These are phyloP conservation scores for Lissocephala sabroskyi DNA, from an alignment of 2,888 invertebrate species.

Conservation along the genomic window DNA sequence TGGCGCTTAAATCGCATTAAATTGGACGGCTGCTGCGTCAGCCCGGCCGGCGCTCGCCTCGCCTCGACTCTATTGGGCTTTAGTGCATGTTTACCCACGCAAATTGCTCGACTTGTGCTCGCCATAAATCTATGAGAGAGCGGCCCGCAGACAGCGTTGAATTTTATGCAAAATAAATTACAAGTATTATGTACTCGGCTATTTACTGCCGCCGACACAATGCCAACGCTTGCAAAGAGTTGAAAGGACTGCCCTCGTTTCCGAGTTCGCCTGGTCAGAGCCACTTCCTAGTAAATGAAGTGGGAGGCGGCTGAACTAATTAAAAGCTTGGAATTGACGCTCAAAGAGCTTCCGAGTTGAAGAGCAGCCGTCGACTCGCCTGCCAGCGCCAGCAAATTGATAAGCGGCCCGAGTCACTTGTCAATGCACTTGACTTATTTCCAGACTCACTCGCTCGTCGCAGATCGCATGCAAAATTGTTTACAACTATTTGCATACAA, in stretches of 20 bases:
- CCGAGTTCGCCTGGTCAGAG: background rate
- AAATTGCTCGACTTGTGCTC: slow-evolving; percentile 65
- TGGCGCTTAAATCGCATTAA: slow-evolving; percentile 64
- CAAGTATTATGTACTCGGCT: slow-evolving; percentile 61
- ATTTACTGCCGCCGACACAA: slow-evolving; percentile 52
- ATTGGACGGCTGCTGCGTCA: slow-evolving; percentile 51
- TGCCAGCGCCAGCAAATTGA: no score
- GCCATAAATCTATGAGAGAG: slow-evolving; percentile 60
- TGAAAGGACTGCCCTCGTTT: background rate
- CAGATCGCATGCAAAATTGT: slow-evolving; percentile 25
- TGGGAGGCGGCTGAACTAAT: slow-evolving; percentile 2
- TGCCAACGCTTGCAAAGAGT: background rate
- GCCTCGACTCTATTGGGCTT: slow-evolving; percentile 54
- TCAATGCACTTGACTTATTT: slow-evolving; percentile 54
- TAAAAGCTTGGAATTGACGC: background rate
- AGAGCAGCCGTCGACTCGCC: no score
- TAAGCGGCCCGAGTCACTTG: slow-evolving; percentile 25
- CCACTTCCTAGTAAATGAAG: no score
- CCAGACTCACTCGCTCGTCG: slow-evolving; percentile 6
- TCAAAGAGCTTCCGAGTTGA: background rate
- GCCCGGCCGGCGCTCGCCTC: slow-evolving; percentile 41
- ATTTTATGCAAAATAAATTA: slow-evolving; percentile 58
- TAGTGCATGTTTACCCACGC: slow-evolving; percentile 71
- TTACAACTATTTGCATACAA: slow-evolving; percentile 47
- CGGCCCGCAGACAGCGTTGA: slow-evolving; percentile 21